Evolutionary conservation across 2,113 vertebrate species (phyloP).

Genomic region (Haemorhous mexicanus): DNA sequence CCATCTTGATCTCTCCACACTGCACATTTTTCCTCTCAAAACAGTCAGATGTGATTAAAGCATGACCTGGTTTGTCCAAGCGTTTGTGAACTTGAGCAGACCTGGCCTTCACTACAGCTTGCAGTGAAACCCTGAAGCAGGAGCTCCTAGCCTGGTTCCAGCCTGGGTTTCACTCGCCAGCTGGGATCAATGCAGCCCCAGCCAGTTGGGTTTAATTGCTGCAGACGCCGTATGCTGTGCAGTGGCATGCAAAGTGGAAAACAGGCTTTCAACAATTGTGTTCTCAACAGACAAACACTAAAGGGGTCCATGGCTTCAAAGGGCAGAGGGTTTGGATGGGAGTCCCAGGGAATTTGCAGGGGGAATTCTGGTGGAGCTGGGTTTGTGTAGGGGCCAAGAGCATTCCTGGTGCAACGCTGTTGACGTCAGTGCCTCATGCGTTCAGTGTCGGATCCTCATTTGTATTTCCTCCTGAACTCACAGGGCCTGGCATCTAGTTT

Average conservation of each 20-base stretch:
- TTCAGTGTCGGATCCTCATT: not conserved
- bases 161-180: not conserved
- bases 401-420: not conserved
- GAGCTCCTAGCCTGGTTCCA: not conserved
- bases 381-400: not conserved
- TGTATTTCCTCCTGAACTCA: not conserved
- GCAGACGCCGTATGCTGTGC: rapidly evolving
- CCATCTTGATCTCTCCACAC: not conserved
- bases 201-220: not conserved
- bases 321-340: not conserved
- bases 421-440: not conserved
- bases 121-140: not conserved
- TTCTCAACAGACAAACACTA: not conserved
- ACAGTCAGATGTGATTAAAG: not conserved
- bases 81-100: not conserved
- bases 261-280: rapidly evolving
- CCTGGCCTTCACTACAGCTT: not conserved
- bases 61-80: not conserved
- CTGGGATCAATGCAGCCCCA: not conserved
- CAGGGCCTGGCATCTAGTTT: not conserved
- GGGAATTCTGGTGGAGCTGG: not conserved
- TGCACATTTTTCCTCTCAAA: not conserved
- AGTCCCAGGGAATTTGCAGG: not conserved
- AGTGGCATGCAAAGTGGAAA: not conserved
- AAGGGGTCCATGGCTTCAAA: not conserved